A percentile compares a stretch with the other conserved stretches of the same genome.
phyloP scores from a whole-genome alignment of 2,888 invertebrate genomes.

The Adineta ricciae region DNA sequence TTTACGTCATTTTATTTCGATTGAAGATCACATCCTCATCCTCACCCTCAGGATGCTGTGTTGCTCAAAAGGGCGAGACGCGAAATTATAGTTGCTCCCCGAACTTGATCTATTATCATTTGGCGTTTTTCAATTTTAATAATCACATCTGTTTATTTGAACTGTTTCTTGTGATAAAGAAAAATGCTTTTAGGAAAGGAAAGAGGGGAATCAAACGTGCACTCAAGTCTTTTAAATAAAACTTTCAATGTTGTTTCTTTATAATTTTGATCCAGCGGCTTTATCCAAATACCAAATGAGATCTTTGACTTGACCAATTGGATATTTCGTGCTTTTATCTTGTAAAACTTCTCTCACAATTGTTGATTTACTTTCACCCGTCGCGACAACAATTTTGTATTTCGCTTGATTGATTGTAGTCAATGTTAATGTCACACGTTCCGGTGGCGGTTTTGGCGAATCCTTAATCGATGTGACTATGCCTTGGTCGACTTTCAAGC shows the following conservation, averaged over 20 bases:
- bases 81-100: no score
- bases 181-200: no score
- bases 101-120: no score
- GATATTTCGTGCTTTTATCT: slow-evolving; percentile 24
- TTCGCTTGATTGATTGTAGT: slow-evolving; percentile 76
- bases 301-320: slow-evolving; percentile 21
- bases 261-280: slow-evolving; percentile 17
- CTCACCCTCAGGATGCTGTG: no score
- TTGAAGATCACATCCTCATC: no score
- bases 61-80: no score
- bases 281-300: slow-evolving; percentile 30
- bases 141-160: not conserved
- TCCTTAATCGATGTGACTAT: slow-evolving; percentile 75
- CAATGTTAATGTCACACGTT: slow-evolving; percentile 77
- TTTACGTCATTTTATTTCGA: no score
- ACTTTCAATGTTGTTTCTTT: not conserved
- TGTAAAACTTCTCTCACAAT: slow-evolving; percentile 61
- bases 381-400: slow-evolving; percentile 70
- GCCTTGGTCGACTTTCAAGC: slow-evolving; percentile 44
- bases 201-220: no score
- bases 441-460: slow-evolving; percentile 89
- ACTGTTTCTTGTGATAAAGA: no score
- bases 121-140: no score
- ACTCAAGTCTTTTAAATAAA: no score
- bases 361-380: slow-evolving; percentile 76